A percentile compares a stretch with the other conserved stretches of the same genome.
Evolutionary conservation across 2,113 vertebrate genomes (phyloP).

Genomic region (Catharus fuscescens): DNA sequence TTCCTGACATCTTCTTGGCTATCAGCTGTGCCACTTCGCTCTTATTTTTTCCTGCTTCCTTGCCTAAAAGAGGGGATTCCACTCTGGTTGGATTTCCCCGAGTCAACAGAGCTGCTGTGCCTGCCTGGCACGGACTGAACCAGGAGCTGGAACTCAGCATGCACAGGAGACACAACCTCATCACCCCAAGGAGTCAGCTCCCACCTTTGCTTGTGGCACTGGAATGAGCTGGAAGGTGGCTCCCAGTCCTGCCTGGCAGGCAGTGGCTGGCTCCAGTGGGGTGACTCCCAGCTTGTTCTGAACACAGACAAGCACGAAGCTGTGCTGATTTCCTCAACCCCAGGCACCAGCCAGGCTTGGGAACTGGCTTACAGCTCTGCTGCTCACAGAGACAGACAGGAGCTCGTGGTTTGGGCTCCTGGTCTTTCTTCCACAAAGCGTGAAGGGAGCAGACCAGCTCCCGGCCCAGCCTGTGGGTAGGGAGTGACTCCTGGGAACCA

Average conservation of each 20-base stretch:
- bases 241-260: not conserved
- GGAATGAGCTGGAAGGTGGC: not conserved
- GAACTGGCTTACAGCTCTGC: constrained; percentile 8
- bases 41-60: not conserved
- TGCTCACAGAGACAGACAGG: not conserved
- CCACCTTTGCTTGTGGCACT: not conserved
- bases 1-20: not conserved
- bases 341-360: not conserved
- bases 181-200: not conserved
- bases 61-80: not conserved
- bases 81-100: not conserved
- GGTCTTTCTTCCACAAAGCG: not conserved
- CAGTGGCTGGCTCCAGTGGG: not conserved
- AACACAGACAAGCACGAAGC: not conserved
- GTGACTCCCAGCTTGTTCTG: constrained; percentile 20
- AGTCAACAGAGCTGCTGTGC: not conserved
- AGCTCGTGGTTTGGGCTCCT: constrained; percentile 21
- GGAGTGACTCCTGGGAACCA: constrained; percentile 56
- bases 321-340: not conserved
- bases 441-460: constrained; percentile 6
- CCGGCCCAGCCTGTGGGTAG: constrained; percentile 14
- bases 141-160: not conserved
- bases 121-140: not conserved
- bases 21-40: rapidly evolving
- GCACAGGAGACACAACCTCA: not conserved